These are phyloP conservation scores for Scortum barcoo DNA, from an alignment of 2,113 vertebrate genomes.

Conservation along the genomic window DNA sequence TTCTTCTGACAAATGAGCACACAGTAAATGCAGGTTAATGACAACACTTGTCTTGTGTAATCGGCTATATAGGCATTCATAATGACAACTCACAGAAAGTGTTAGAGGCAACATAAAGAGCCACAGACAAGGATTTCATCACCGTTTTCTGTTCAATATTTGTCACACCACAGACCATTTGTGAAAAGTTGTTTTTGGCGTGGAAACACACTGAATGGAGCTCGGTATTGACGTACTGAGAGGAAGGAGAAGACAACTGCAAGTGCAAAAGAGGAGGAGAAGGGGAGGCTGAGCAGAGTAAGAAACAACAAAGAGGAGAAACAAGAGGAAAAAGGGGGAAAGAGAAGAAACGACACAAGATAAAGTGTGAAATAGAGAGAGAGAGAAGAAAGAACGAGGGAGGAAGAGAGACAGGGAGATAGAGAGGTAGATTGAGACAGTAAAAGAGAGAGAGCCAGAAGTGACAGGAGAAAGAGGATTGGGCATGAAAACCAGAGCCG, in stretches of 20 bases:
- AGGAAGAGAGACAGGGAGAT: not conserved
- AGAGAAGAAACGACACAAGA: not conserved
- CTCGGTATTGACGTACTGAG: not conserved
- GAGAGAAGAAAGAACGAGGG: slow-evolving; percentile 6
- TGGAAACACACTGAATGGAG: not conserved
- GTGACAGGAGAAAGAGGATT: slow-evolving; percentile 30
- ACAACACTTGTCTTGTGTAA: not conserved
- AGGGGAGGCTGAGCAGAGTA: not conserved
- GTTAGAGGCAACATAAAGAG: not conserved
- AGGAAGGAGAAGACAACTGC: not conserved
- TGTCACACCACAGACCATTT: not conserved
- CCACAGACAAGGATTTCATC: not conserved
- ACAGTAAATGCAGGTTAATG: not conserved
- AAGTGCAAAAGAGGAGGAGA: not conserved
- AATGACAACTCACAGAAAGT: no score
- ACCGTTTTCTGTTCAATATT: not conserved
- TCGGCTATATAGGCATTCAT: not conserved
- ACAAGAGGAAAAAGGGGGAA: not conserved
- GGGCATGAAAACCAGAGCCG: slow-evolving; percentile 18
- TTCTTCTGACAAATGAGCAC: no score
- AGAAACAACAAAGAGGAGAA: not conserved
- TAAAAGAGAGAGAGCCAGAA: slow-evolving; percentile 14
- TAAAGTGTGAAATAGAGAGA: not conserved
- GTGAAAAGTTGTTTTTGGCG: not conserved
- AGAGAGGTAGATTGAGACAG: slow-evolving; percentile 22